A percentile compares a stretch with the other conserved stretches of the same genome.
These are phyloP conservation scores for Phaenicophaeus curvirostris DNA, from an alignment of 2,797 vertebrate species.

Conservation along the genomic window DNA sequence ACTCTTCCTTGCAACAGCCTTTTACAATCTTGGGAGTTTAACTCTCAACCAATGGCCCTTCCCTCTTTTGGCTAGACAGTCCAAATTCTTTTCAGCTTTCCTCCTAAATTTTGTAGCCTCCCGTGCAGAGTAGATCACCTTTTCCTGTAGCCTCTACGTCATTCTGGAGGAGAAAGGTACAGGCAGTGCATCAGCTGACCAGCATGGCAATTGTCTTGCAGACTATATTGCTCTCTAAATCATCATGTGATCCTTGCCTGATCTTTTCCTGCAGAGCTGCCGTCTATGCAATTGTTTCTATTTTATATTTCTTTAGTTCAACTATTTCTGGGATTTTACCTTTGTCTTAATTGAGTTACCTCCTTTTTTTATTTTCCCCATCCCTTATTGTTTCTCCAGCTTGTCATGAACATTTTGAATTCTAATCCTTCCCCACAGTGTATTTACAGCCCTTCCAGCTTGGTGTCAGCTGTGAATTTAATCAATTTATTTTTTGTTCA, in stretches of 20 bases:
- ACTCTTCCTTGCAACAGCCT: neutral
- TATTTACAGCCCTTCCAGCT: constrained; percentile 23
- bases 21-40: neutral
- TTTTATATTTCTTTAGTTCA: neutral
- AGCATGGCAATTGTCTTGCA: neutral
- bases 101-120: neutral
- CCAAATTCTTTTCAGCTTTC: neutral
- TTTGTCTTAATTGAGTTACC: constrained; percentile 10
- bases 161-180: neutral
- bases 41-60: neutral
- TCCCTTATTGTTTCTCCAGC: neutral
- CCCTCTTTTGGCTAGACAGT: neutral
- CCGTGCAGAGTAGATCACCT: accelerated
- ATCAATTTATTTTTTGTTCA: constrained; percentile 29
- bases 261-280: neutral
- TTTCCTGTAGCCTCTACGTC: neutral
- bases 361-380: neutral
- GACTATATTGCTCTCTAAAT: neutral
- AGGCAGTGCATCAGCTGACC: neutral
- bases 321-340: neutral
- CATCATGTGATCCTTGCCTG: neutral
- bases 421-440: constrained; percentile 36
- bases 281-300: neutral
- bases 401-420: neutral
- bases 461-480: constrained; percentile 57